Evolutionary conservation across 2,113 vertebrate species (phyloP).

Genomic region (Sander lucioperca): DNA sequence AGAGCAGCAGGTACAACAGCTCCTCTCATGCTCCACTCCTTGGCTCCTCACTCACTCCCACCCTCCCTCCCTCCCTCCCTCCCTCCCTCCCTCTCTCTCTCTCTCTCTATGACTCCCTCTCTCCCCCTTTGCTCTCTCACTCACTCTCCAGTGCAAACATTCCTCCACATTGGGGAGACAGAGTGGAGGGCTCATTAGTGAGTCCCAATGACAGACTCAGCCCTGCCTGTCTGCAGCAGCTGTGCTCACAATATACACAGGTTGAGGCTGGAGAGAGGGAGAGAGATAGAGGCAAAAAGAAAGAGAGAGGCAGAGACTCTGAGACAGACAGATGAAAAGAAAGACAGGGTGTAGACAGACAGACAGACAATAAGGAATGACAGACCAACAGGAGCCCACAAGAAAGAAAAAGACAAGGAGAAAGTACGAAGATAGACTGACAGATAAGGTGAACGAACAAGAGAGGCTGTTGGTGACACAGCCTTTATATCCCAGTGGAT

Average conservation of each 20-base stretch:
- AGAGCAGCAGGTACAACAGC: conserved; percentile 76
- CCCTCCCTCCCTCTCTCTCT: conserved; percentile 50
- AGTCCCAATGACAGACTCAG: conserved; percentile 73
- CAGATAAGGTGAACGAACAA: neutral
- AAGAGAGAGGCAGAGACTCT: neutral
- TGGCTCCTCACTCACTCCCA: conserved; percentile 47
- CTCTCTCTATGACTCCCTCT: conserved; percentile 24
- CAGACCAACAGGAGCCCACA: neutral
- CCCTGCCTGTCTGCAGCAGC: conserved; percentile 54
- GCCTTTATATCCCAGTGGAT: neutral
- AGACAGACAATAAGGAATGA: neutral
- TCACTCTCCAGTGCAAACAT: conserved; percentile 70
- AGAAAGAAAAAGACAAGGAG: neutral
- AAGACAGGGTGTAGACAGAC: neutral
- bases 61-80: conserved; percentile 14
- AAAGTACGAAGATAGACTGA: neutral
- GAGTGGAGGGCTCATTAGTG: conserved; percentile 70
- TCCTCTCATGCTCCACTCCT: conserved; percentile 66
- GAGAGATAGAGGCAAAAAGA: neutral
- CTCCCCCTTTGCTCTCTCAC: conserved; percentile 46
- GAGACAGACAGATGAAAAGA: neutral
- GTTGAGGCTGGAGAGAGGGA: conserved; percentile 6
- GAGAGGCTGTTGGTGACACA: neutral
- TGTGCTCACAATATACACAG: conserved; percentile 38
- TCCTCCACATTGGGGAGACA: conserved; percentile 73